These are phyloP conservation scores for Mus spicilegus DNA, from an alignment of 2,113 vertebrate genomes.

Conservation along the genomic window DNA sequence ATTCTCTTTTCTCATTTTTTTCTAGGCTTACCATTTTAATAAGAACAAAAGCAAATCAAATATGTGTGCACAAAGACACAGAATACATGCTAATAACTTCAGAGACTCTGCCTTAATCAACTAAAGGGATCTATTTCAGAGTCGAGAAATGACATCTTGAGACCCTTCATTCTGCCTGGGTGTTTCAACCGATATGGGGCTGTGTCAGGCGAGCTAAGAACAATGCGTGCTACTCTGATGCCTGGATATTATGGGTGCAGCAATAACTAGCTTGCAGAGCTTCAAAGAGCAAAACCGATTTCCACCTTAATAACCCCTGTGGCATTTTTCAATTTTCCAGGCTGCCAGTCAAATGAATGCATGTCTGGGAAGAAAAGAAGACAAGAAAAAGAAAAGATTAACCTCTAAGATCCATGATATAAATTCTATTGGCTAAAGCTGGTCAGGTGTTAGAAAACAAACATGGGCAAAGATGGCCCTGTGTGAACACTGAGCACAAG, in stretches of 20 bases:
- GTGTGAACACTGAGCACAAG: slow-evolving; percentile 38
- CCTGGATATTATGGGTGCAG: slow-evolving; percentile 73
- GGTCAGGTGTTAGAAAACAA: slow-evolving; percentile 73
- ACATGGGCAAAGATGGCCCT: not conserved
- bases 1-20: slow-evolving; percentile 67
- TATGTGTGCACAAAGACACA: slow-evolving; percentile 68
- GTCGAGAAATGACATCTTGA: slow-evolving; percentile 77
- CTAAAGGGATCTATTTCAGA: slow-evolving; percentile 67
- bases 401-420: slow-evolving; percentile 71
- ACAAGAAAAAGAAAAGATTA: slow-evolving; percentile 80
- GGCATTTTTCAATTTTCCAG: slow-evolving; percentile 85
- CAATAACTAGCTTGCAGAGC: slow-evolving; percentile 74
- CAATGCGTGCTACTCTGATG: slow-evolving; percentile 71
- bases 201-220: slow-evolving; percentile 72
- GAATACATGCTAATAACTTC: slow-evolving; percentile 76
- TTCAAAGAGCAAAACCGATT: slow-evolving; percentile 74
- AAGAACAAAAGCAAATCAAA: slow-evolving; percentile 81
- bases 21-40: slow-evolving; percentile 80
- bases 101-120: slow-evolving; percentile 68
- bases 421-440: slow-evolving; percentile 75
- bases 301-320: slow-evolving; percentile 83
- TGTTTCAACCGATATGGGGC: slow-evolving; percentile 58
- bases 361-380: slow-evolving; percentile 74
- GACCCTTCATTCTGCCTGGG: slow-evolving; percentile 49
- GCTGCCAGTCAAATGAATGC: slow-evolving; percentile 85